Percentiles rank a stretch among this genome's conserved stretches.
These are phyloP conservation scores for Parapristionchus giblindavisi DNA, from an alignment of 2,888 invertebrate genomes.

Conservation along the genomic window DNA sequence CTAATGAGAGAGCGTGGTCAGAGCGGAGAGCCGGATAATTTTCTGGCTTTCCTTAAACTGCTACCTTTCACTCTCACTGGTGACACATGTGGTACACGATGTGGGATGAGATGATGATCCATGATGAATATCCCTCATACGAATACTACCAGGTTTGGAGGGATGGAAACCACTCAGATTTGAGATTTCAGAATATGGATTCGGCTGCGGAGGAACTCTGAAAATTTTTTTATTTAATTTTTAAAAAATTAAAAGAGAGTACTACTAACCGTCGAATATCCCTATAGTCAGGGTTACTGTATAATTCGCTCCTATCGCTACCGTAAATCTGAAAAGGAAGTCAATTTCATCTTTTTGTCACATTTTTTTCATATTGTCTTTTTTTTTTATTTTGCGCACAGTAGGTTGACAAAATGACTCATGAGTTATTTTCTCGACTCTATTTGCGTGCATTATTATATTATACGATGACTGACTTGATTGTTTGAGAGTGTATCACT, in stretches of 20 bases:
- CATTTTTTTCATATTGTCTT: not conserved
- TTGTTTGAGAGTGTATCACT: constrained; percentile 26
- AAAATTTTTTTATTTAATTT: not conserved
- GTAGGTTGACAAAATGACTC: too few relatives aligned
- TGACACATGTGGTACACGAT: constrained; percentile 10
- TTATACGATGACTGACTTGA: constrained; percentile 4
- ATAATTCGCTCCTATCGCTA: constrained; percentile 6
- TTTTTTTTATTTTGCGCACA: too few relatives aligned
- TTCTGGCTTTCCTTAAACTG: too few relatives aligned
- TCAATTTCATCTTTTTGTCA: not conserved
- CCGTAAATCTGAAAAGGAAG: not conserved
- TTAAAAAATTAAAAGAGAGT: not conserved
- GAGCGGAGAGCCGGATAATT: too few relatives aligned
- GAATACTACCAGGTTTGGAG: constrained; percentile 35
- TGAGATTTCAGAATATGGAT: constrained; percentile 36
- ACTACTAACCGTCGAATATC: constrained; percentile 21
- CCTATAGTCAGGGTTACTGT: constrained; percentile 18
- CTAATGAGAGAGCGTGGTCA: too few relatives aligned
- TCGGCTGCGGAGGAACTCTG: not conserved
- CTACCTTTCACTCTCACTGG: constrained; percentile 29
- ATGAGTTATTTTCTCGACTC: too few relatives aligned
- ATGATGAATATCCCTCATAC: not conserved
- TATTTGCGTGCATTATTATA: too few relatives aligned
- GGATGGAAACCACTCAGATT: constrained; percentile 31
- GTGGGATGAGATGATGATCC: not conserved